Conservation (phyloP, 2,888 invertebrate species). For the Rhopalosiphum nymphaeae region DNA sequence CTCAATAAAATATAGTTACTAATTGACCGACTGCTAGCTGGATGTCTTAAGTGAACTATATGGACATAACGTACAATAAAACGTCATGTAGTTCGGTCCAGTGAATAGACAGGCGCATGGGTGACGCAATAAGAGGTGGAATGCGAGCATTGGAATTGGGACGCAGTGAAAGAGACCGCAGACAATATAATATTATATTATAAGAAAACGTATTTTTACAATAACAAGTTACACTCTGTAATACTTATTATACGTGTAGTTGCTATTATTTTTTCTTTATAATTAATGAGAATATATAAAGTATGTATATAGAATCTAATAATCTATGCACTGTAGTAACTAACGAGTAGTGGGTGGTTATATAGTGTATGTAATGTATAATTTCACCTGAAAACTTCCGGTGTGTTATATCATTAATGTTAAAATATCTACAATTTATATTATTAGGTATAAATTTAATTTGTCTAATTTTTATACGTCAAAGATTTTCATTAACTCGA, state of each 20-base stretch:
- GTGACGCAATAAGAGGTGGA: constrained; percentile 56
- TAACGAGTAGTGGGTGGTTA: not conserved
- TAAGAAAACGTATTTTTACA: constrained; percentile 54
- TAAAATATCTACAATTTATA: not conserved
- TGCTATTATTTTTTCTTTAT: constrained; percentile 3
- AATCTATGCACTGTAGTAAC: not conserved
- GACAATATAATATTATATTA: constrained; percentile 56
- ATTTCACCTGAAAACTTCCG: constrained; percentile 24
- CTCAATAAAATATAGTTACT: not conserved
- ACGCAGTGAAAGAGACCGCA: constrained; percentile 64
- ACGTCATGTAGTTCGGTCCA: constrained; percentile 42
- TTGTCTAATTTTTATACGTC: not conserved
- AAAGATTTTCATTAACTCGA: not conserved
- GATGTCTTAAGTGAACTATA: not conserved
- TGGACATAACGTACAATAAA: not conserved
- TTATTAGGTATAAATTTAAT: not conserved
- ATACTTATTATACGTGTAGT: constrained; percentile 9
- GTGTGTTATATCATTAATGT: constrained; percentile 8
- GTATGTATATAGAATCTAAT: not conserved
- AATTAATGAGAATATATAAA: constrained; percentile 30
- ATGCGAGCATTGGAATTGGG: constrained; percentile 62
- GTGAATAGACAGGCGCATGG: constrained; percentile 31
- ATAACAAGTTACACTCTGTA: constrained; percentile 40
- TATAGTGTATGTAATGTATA: not conserved
- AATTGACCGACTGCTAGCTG: not conserved